A percentile compares a stretch with the other conserved stretches of the same genome.
Evolutionary conservation across 2,888 invertebrate species (phyloP).

Genomic region (Cephus runcator): DNA sequence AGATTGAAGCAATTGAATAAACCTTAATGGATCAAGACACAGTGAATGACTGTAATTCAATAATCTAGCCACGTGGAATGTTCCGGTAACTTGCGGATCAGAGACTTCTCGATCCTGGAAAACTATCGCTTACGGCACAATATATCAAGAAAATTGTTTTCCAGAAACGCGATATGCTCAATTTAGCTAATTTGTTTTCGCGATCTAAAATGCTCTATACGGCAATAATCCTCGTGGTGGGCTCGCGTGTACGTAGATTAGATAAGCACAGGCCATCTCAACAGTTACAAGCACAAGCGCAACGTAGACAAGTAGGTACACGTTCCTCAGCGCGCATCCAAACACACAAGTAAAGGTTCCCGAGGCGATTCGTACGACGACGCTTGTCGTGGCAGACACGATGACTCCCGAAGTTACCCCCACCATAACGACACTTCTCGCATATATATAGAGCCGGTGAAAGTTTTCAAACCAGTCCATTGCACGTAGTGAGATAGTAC

Average conservation of each 20-base stretch:
- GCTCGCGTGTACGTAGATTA: neutral
- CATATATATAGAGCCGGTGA: conserved; percentile 19
- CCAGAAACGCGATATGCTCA: conserved; percentile 5
- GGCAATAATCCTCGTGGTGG: neutral
- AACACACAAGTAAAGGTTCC: neutral
- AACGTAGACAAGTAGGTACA: neutral
- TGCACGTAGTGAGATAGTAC: conserved; percentile 16
- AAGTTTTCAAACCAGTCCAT: conserved; percentile 18
- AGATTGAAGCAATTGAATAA: neutral
- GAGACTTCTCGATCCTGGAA: neutral
- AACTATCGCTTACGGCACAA: neutral
- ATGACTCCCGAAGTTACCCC: conserved; percentile 17
- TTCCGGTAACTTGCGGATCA: neutral
- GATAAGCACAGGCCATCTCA: neutral
- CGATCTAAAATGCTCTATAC: neutral
- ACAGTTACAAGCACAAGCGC: neutral
- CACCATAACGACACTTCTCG: conserved; percentile 1
- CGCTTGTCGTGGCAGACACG: conserved; percentile 23
- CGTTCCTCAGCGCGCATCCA: neutral
- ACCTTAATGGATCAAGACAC: neutral
- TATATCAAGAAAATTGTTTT: conserved; percentile 4
- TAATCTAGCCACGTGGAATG: neutral
- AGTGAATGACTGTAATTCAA: neutral
- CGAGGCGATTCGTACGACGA: conserved; percentile 14
- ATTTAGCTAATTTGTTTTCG: conserved; percentile 5